Conservation (phyloP, 2,113 vertebrate genomes). For the Mobula birostris region DNA sequence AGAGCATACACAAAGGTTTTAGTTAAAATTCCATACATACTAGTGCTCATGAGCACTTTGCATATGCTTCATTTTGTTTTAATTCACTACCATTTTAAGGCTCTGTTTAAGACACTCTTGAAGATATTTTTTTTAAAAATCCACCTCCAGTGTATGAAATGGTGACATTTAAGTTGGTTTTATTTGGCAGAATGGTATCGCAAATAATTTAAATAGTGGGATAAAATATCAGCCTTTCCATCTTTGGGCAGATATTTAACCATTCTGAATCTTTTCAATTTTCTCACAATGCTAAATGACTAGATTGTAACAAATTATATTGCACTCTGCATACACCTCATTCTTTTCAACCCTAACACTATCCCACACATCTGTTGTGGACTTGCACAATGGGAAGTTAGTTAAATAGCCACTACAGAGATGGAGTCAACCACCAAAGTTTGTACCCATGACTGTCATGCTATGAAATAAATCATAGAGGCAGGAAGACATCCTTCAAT, state of each 20-base stretch:
- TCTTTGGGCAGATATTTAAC: not conserved
- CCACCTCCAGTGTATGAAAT: not conserved
- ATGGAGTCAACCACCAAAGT: not conserved
- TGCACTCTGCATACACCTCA: slow-evolving; percentile 45
- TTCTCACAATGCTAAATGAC: not conserved
- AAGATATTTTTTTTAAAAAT: not conserved
- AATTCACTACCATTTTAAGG: not conserved
- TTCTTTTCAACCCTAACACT: slow-evolving; percentile 40
- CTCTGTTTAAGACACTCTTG: not conserved
- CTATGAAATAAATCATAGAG: not conserved
- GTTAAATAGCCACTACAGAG: not conserved
- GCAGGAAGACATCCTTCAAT: not conserved
- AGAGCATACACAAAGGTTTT: not conserved
- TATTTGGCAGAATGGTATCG: too few species aligned
- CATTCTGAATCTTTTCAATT: not conserved
- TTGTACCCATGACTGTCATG: not conserved
- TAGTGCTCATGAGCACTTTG: too few species aligned
- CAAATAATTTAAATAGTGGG: not conserved
- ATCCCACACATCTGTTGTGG: not conserved
- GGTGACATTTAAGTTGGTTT: not conserved
- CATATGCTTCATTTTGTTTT: too few species aligned
- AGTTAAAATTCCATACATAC: too few species aligned
- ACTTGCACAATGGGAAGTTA: not conserved
- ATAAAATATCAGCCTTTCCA: not conserved
- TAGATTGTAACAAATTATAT: slow-evolving; percentile 38